Evolutionary conservation across 2,888 invertebrate species (phyloP).

Genomic region (Hipparchia semele): DNA sequence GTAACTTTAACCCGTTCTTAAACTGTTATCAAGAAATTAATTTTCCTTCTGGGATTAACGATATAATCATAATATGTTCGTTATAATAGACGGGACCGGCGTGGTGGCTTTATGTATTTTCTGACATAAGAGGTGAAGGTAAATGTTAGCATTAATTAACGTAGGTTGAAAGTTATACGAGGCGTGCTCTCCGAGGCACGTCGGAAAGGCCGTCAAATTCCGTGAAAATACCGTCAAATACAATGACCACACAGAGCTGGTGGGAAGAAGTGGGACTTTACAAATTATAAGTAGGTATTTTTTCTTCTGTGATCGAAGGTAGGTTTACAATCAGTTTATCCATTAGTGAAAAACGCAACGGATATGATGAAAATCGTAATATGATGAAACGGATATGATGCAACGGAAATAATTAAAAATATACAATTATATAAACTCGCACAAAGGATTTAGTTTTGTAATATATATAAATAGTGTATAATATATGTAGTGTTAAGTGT

Average conservation of each 20-base stretch:
- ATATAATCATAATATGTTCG: not conserved
- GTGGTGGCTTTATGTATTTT: not conserved
- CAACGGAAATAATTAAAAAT: too few relatives aligned
- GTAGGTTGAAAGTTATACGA: not conserved
- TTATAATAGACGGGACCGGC: not conserved
- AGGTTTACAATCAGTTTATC: too few relatives aligned
- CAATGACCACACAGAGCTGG: not conserved
- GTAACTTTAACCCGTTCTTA: not conserved
- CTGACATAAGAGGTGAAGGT: constrained; percentile 4
- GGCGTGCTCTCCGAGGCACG: constrained; percentile 5
- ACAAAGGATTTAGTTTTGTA: too few relatives aligned
- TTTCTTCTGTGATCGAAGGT: too few relatives aligned
- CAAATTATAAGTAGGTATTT: too few relatives aligned
- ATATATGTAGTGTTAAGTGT: too few relatives aligned
- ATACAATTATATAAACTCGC: too few relatives aligned
- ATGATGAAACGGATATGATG: too few relatives aligned
- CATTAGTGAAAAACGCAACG: too few relatives aligned
- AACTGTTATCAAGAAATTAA: constrained; percentile 9
- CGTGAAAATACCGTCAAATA: constrained; percentile 12
- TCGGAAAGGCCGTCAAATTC: constrained; percentile 10
- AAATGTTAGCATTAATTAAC: constrained; percentile 7
- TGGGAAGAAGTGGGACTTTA: not conserved
- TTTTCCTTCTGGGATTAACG: constrained; percentile 2
- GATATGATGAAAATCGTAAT: too few relatives aligned
- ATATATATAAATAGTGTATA: too few relatives aligned